A percentile compares a stretch with the other conserved stretches of the same genome.
phyloP scores from a whole-genome alignment of 2,888 invertebrate species.

The Pomacea canaliculata region DNA sequence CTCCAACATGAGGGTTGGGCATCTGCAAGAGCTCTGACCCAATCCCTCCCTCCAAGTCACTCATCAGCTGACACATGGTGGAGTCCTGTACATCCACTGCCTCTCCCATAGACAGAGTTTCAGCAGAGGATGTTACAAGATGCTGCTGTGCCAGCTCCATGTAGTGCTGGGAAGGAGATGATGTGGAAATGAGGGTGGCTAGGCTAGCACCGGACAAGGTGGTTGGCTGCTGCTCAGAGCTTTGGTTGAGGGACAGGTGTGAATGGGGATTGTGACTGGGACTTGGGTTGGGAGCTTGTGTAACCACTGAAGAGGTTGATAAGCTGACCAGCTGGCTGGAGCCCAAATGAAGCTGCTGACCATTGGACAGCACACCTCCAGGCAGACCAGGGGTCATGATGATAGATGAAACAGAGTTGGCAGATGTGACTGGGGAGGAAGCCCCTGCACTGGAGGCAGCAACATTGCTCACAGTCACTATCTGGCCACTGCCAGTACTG shows the following conservation, averaged over 20 bases:
- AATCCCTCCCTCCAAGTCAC: constrained; percentile 27
- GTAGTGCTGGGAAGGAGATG: constrained; percentile 4
- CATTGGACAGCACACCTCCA: constrained; percentile 24
- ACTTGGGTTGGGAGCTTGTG: constrained; percentile 6
- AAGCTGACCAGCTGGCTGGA: constrained; percentile 8
- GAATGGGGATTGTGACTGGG: background rate
- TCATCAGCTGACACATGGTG: constrained; percentile 38
- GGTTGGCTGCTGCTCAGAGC: background rate
- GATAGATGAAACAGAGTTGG: background rate
- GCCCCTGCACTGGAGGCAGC: background rate
- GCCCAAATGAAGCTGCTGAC: constrained; percentile 21
- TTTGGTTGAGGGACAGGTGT: constrained; percentile 6
- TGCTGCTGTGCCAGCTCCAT: constrained; percentile 9
- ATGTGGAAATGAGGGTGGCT: constrained; percentile 10
- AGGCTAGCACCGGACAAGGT: background rate
- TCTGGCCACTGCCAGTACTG: constrained; percentile 11
- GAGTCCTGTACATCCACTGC: constrained; percentile 31
- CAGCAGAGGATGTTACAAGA: constrained; percentile 4
- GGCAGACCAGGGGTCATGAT: constrained; percentile 23
- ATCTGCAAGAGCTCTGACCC: constrained; percentile 22
- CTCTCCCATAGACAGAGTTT: constrained; percentile 14
- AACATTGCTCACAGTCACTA: background rate
- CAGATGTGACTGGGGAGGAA: background rate
- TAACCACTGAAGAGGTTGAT: constrained; percentile 3
- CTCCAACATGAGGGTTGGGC: constrained; percentile 18